A percentile compares a stretch with the other conserved stretches of the same genome.
Conservation (phyloP, 64 coral and sea anemone genomes). For the Pocillopora verrucosa region DNA sequence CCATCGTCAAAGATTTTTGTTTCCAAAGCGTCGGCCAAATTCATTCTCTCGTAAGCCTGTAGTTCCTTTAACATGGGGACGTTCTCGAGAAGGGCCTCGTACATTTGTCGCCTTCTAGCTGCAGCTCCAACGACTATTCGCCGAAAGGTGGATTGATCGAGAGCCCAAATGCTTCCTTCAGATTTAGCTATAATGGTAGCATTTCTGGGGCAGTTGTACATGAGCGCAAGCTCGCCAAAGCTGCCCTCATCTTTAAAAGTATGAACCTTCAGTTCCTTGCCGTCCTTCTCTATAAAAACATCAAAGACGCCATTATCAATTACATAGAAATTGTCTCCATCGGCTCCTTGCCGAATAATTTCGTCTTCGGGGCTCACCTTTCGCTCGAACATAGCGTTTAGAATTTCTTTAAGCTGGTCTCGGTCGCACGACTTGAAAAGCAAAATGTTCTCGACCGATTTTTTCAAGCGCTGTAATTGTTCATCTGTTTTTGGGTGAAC, state of each 20-base stretch:
- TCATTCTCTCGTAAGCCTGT: slow-evolving; percentile 87
- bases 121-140: slow-evolving; percentile 90
- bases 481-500: slow-evolving; percentile 87
- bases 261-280: slow-evolving; percentile 75
- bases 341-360: slow-evolving; percentile 88
- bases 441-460: slow-evolving; percentile 88
- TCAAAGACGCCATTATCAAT: slow-evolving; percentile 91
- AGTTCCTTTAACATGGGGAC: slow-evolving; percentile 82
- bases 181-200: slow-evolving; percentile 92
- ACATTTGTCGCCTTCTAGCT: slow-evolving; percentile 74
- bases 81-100: slow-evolving; percentile 77
- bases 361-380: slow-evolving; percentile 82
- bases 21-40: slow-evolving; percentile 90
- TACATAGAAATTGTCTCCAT: slow-evolving; percentile 99
- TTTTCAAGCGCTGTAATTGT: slow-evolving; percentile 74
- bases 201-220: slow-evolving; percentile 99
- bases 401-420: slow-evolving; percentile 83
- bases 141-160: slow-evolving; percentile 83
- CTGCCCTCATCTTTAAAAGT: slow-evolving; percentile 88
- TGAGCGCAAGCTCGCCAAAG: slow-evolving; percentile 94
- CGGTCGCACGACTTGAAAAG: slow-evolving; percentile 90
- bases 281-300: slow-evolving; percentile 80
- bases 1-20: slow-evolving; percentile 73
- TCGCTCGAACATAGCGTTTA: slow-evolving; percentile 95
- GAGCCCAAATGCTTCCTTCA: slow-evolving; percentile 86